Evolutionary conservation across 2,888 invertebrate species (phyloP), one percentile per base, ranked within the genome.

Genomic region (Hydropsyche betteni): DNA sequence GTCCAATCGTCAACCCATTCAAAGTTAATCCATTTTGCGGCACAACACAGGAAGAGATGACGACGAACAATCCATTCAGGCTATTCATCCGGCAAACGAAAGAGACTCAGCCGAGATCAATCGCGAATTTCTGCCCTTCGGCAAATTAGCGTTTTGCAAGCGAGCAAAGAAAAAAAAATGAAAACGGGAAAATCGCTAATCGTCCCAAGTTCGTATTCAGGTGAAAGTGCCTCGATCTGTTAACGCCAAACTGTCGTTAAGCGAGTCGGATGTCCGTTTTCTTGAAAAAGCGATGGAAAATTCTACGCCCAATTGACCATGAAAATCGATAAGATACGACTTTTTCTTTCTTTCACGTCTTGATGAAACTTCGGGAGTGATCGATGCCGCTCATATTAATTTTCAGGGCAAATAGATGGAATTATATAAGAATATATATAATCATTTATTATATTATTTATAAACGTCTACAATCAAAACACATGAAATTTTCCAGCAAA

Each of bases 141-240:
- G 24, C 24, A 61, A 61, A 61, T 61, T 61, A 61, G 61, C 61
- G 61, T 61, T 61, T 33, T 61, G 33, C 16, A 0, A 33, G 6
- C 1, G 3, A n/a, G n/a, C 12, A 55, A 55, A 55, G 12, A 55
- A 55, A 55, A 55, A n/a, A 55, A 55, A 55, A 61, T 6, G 33
- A 61, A 61, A 61, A 33, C 7, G 33, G 33, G 44, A 61, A 61
- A 61, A 33, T 10, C 61, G 61, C 61, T 33, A 61, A 61, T 61
- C 61, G 14, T 10, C 7, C 8, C 12, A n/a, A 16, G 55, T 55
- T 55, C 61, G 34, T 33, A 61, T 61, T 61, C 61, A 61, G 61
- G 61, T 61, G 33, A 61, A 61, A 33, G 61, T 61, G 61, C 10
- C 34, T n/a, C 5, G 5, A 33, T 61, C 33, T 33, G 33, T 61